Evolutionary conservation across 2,888 invertebrate species (phyloP).

Genomic region (Nephrotoma appendiculata): DNA sequence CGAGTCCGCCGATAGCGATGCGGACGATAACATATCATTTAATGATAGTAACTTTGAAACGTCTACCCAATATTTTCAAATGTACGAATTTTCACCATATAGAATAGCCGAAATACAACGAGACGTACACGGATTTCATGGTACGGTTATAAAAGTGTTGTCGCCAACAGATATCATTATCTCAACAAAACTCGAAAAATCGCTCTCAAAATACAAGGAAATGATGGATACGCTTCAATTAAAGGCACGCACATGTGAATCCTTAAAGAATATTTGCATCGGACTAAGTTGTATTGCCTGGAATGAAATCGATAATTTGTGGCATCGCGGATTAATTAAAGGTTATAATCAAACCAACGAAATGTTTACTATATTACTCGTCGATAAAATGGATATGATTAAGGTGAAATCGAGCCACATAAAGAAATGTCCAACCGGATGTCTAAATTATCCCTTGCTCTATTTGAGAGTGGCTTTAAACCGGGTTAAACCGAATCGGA

Average conservation of each 20-base stretch:
- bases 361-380: slow-evolving; percentile 46
- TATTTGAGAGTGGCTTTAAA: slow-evolving; percentile 36
- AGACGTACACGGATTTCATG: slow-evolving; percentile 21
- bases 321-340: slow-evolving; percentile 57
- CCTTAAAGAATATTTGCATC: slow-evolving; percentile 32
- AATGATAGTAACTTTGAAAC: not conserved
- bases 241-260: slow-evolving; percentile 30
- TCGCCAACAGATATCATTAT: slow-evolving; percentile 22
- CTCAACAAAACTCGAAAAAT: slow-evolving; percentile 26
- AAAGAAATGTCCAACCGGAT: slow-evolving; percentile 36
- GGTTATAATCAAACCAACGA: slow-evolving; percentile 33
- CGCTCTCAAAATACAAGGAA: slow-evolving; percentile 31
- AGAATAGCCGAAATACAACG: slow-evolving; percentile 16
- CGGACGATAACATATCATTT: not conserved
- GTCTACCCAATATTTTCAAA: not conserved
- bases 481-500: slow-evolving; percentile 27
- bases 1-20: not conserved
- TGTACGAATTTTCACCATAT: slow-evolving; percentile 16
- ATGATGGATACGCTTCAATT: slow-evolving; percentile 38
- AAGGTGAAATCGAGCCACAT: slow-evolving; percentile 33
- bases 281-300: slow-evolving; percentile 48
- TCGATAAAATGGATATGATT: slow-evolving; percentile 61
- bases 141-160: slow-evolving; percentile 21
- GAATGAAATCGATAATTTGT: slow-evolving; percentile 41
- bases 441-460: slow-evolving; percentile 37